Conservation (phyloP, 2,888 invertebrate genomes). For the Zaprionus lineosus region DNA sequence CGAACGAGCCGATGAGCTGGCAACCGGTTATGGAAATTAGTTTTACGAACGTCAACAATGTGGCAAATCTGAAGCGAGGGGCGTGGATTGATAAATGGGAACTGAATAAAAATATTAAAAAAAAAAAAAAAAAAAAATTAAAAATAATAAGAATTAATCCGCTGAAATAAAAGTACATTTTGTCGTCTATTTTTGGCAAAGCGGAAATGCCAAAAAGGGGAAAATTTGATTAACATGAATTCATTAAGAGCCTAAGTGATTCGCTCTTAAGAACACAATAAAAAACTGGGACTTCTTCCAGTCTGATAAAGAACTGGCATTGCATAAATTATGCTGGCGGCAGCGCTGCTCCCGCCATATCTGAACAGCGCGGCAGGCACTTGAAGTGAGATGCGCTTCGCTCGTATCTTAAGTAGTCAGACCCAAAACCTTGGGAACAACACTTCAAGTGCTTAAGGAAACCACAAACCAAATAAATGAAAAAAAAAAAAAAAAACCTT, state of each 20-base stretch:
- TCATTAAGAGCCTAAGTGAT: too few species aligned
- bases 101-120: too few species aligned
- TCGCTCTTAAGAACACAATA: too few species aligned
- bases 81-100: too few species aligned
- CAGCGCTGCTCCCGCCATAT: background rate
- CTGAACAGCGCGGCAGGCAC: conserved; percentile 24
- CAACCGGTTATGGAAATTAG: conserved; percentile 71
- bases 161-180: conserved; percentile 8
- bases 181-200: conserved; percentile 43
- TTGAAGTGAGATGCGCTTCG: conserved; percentile 22
- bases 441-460: background rate
- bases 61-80: too few species aligned
- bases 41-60: conserved; percentile 27
- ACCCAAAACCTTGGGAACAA: conserved; percentile 48
- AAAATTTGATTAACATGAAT: conserved; percentile 62
- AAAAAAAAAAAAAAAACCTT: background rate
- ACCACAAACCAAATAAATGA: background rate
- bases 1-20: conserved; percentile 55
- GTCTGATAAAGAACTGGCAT: conserved; percentile 18
- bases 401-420: conserved; percentile 56
- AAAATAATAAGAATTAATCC: background rate
- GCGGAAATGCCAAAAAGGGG: conserved; percentile 38
- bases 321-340: conserved; percentile 69
- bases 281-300: conserved; percentile 15
- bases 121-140: background rate